Evolutionary conservation across 2,797 vertebrate species (phyloP).

Genomic region (Oreochromis mossambicus): DNA sequence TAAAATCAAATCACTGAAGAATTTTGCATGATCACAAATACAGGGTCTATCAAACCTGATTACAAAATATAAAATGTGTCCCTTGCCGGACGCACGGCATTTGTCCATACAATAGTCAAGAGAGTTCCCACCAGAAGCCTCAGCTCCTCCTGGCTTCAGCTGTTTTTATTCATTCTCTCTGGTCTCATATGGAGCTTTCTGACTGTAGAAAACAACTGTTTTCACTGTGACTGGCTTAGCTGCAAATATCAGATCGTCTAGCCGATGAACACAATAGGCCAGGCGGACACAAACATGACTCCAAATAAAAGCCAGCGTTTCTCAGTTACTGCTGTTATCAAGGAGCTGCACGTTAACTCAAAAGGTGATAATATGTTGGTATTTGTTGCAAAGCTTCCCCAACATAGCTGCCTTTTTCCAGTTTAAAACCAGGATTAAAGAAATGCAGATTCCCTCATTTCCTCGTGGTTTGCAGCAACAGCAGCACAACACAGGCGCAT

Average conservation of each 20-base stretch:
- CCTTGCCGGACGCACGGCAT: background rate
- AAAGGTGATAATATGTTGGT: background rate
- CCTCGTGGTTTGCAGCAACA: background rate
- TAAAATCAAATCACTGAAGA: background rate
- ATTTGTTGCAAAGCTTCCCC: background rate
- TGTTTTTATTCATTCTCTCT: background rate
- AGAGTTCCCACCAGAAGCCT: background rate
- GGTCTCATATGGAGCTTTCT: background rate
- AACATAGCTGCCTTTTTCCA: background rate
- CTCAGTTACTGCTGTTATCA: background rate
- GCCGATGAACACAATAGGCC: background rate
- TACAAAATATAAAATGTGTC: background rate
- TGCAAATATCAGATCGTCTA: too few relatives aligned
- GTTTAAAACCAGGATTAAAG: background rate
- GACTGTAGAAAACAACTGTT: background rate
- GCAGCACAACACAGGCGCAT: background rate
- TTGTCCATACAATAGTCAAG: background rate
- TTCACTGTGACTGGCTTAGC: background rate
- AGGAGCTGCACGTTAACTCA: background rate
- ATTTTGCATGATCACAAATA: background rate
- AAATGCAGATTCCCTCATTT: background rate
- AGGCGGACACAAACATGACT: background rate
- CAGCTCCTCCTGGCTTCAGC: background rate
- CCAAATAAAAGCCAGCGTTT: background rate
- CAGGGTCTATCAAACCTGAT: background rate